Evolutionary conservation across 2,888 invertebrate species (phyloP), one percentile per base, ranked within the genome.

Genomic region (Dynastes maya): DNA sequence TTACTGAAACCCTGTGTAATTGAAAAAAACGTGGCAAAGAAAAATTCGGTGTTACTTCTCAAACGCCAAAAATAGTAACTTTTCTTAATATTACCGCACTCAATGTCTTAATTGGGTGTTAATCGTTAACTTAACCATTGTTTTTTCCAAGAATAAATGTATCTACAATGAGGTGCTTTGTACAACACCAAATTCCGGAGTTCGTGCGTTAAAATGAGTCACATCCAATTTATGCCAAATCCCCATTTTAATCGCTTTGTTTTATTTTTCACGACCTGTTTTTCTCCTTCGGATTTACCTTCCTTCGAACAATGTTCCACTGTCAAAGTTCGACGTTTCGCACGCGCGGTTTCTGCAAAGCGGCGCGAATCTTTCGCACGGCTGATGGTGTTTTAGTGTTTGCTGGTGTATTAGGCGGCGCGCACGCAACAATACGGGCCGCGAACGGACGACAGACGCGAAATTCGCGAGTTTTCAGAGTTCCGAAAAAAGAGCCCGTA

Each of bases 271-370:
- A 29, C 13, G 22, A 61, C 29, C 8, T 6, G 22, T 61, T 29
- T 9, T 61, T 29, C 8, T 61, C 2, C 5, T 22, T 11, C 61
- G 8, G 29, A 27, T 61, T 6, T 61, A 6, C 61, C 45, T 45
- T 45, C 8, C 45, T 45, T 45, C 45, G 9, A 45, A 11, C 45
- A 2, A 61, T 45, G 40, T 72, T 16, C 37, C 55, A 72, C 58
- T 72, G 72, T 61, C 58, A 72, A 72, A 72, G 58, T 72, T 58
- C 40, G 58, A 45, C 13, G 61, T 40, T 72, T 72, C 72, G 72
- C 72, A 72, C 72, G 72, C 72, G 72, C 72, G 37, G 29, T 61
- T 58, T 61, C 40, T 61, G 61, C 72, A 40, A 72, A 11, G n/a
- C 72, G 72, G 22, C 16, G 40, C 40, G 22, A 58, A 16, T n/a